These are phyloP conservation scores for Glandiceps talaboti DNA, from an alignment of 53 echinoderm and acorn worm genomes.

Conservation along the genomic window DNA sequence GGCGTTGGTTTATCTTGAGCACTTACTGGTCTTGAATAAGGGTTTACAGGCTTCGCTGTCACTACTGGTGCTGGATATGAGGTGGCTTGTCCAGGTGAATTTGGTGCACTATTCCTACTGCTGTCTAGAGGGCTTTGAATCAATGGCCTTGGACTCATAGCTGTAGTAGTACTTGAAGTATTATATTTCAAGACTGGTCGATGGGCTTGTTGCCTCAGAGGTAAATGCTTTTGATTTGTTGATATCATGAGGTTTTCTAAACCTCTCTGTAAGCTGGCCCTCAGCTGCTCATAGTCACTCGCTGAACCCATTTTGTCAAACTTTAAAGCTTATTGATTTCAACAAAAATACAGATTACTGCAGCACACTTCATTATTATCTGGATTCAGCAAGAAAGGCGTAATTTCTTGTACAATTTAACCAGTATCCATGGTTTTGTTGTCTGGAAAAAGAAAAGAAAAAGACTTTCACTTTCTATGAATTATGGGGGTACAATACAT, in stretches of 20 bases:
- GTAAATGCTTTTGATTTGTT: slow-evolving; percentile 62
- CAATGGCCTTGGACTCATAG: neutral
- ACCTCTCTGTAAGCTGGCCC: slow-evolving; percentile 80
- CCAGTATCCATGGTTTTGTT: neutral
- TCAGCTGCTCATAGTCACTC: slow-evolving; percentile 67
- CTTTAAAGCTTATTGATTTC: too few species aligned
- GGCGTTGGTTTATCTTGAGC: neutral
- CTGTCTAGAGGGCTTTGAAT: neutral
- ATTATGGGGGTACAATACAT: too few species aligned
- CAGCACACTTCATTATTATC: too few species aligned
- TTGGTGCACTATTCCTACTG: neutral
- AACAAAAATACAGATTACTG: too few species aligned
- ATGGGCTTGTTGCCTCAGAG: slow-evolving; percentile 66
- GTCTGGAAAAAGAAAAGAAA: too few species aligned
- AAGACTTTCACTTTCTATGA: too few species aligned
- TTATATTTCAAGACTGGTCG: slow-evolving; percentile 33
- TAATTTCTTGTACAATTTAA: too few species aligned
- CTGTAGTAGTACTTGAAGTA: neutral
- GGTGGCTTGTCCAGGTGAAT: neutral
- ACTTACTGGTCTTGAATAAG: neutral
- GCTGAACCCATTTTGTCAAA: slow-evolving; percentile 92
- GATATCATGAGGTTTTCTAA: slow-evolving; percentile 75
- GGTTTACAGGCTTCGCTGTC: neutral
- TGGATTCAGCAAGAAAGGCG: too few species aligned
- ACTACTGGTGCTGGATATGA: neutral